Evolutionary conservation across 2,797 vertebrate genomes (phyloP), one percentile per base, ranked within the genome.

Genomic region (Bradypodion ventrale): DNA sequence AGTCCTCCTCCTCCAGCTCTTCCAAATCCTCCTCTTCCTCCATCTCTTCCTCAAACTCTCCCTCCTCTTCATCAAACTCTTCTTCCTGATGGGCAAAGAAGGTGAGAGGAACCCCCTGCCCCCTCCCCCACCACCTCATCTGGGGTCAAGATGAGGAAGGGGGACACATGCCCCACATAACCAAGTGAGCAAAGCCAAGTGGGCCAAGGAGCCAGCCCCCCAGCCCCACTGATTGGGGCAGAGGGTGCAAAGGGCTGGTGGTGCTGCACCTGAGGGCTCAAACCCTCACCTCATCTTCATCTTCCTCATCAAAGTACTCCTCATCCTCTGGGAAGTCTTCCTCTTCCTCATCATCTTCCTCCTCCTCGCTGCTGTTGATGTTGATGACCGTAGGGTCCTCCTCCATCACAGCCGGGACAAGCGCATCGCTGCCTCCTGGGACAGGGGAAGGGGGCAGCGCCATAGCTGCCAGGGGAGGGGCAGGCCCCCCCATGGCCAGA

Each of bases 321-420:
- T 96, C 96, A 0, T 95, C 94, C 5, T 95, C 87, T 0, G 95
- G 89, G 0, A 96, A 96, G 0, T 81, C 84, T 0, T 95, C 94
- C 1, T 94, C 95, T 0, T 96, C 96, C 0, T 94, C 93, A 0
- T 94, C 93, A 0, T 93, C 91, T 5, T 97, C 96, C 1, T 97
- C 97, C 0, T 98, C 97, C 0, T 97, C 97, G 0, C 97, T 97
- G 92, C 97, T 98, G 91, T 98, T 98, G 82, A 98, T 98, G 88
- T 98, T 98, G 85, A 98, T 98, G 73, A 98, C 96, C 0, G 97
- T 94, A 46, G 94, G 84, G 29, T 92, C 90, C 63, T 93, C 93
- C 70, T 93, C 86, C 4, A 68, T 49, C 37, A 80, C 25, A 42
- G 84, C 52, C 1, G 84, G 40, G n/a, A 69, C 12, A 1, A 16